Percentiles rank a stretch among this genome's conserved stretches.
phyloP scores from a whole-genome alignment of 1,140 invertebrate species.

The Coelopa frigida region DNA sequence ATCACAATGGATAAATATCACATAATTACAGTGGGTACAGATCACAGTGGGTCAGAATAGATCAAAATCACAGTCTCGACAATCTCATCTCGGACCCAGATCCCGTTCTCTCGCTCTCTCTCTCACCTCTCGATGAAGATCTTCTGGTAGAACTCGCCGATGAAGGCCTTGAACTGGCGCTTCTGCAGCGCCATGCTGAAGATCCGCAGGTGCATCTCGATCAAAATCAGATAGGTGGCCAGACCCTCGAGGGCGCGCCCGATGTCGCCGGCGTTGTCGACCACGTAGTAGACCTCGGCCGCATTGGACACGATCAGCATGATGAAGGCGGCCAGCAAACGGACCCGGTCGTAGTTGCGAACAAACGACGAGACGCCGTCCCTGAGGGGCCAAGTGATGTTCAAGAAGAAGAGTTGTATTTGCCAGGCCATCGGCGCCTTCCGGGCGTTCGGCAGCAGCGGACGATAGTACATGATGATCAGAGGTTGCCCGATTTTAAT shows the following conservation, averaged over 20 bases:
- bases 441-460: constrained; percentile 1
- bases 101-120: neutral
- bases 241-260: constrained; percentile 28
- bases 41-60: too few species aligned
- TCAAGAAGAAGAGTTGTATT: constrained; percentile 3
- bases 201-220: constrained; percentile 29
- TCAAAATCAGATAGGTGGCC: constrained; percentile 27
- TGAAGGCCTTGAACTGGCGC: constrained; percentile 18
- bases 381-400: constrained; percentile 4
- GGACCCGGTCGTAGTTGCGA: neutral
- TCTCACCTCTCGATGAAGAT: constrained; percentile 22
- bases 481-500: too few species aligned
- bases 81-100: too few species aligned
- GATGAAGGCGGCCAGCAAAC: constrained; percentile 23
- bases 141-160: constrained; percentile 27
- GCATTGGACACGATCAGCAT: constrained; percentile 23
- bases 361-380: neutral
- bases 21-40: too few species aligned
- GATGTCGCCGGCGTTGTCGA: constrained; percentile 21
- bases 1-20: neutral
- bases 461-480: constrained; percentile 8
- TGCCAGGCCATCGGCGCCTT: constrained; percentile 7
- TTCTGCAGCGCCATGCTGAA: constrained; percentile 27
- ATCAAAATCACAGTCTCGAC: too few species aligned
- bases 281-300: constrained; percentile 26